Evolutionary conservation across 2,113 vertebrate genomes (phyloP), one percentile per base, ranked within the genome.

Genomic region (Laterallus jamaicensis): DNA sequence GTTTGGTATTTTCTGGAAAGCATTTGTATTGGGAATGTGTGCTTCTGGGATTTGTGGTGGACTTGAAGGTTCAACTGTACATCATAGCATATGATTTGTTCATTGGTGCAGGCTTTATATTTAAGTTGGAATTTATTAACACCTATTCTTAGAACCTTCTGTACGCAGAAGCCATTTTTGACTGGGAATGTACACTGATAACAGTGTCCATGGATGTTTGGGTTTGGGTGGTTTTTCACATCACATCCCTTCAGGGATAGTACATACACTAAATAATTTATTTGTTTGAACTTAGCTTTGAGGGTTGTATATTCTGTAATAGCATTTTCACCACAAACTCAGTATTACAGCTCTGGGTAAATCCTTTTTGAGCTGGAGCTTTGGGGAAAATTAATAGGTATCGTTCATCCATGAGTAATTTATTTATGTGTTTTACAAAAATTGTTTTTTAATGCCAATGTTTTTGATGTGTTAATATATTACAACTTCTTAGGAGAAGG

Each of bases 1-100:
- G 82, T 95, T 97, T 96, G 82, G 80, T 95, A 97, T 97, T 96
- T 91, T 78, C 39, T 97, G 93, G 94, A 97, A 95, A 96, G 77
- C 54, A 69, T 93, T 98, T 91, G 79, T 94, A 86, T 92, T 42
- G 86, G 69, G 80, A 93, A 97, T 91, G 73, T 83, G 60, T 93
- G 73, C 79, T 90, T 95, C 89, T 92, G 95, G 93, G 89, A 95
- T 92, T 97, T 97, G 96, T 86, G 91, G 84, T 87, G 79, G 86
- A 19, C 95, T 93, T 76, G 11, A 96, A 93, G 90, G 91, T 94
- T 92, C 93, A 95, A 84, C 74, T 94, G n/a, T 94, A 63, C 20
- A 91, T 16, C 63, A 90, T 84, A 58, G 15, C 82, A 70, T 60
- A 85, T 52, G 52, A 40, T 88, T 95, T 86, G 79, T 96, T 96